These are phyloP conservation scores for Tholera decimalis DNA, from an alignment of 2,888 invertebrate species.

Conservation along the genomic window DNA sequence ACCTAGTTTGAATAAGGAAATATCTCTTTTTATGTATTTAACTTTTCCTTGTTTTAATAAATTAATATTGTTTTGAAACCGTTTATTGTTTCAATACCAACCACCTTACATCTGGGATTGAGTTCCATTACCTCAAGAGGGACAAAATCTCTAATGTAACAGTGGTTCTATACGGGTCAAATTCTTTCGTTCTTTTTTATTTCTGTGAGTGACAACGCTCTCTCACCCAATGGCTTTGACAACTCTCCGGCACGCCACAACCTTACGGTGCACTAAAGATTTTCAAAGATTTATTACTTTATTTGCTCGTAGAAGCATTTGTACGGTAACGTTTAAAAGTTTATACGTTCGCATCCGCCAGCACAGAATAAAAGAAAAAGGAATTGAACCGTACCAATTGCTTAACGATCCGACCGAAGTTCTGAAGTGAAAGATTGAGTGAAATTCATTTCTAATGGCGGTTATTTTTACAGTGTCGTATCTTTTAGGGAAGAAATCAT, in stretches of 20 bases:
- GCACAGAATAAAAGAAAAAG: constrained; percentile 16
- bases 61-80: no score
- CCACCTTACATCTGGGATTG: no score
- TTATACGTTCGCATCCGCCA: constrained; percentile 4
- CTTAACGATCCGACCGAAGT: constrained; percentile 26
- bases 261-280: constrained; percentile 28
- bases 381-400: constrained; percentile 33
- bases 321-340: constrained; percentile 35
- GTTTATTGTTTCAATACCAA: no score
- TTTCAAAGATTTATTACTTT: constrained; percentile 32
- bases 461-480: constrained; percentile 10
- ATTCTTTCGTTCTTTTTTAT: no score
- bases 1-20: no score
- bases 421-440: constrained; percentile 36
- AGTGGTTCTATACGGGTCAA: no score
- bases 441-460: constrained; percentile 43
- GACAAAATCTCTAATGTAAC: no score
- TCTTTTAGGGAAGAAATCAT: not conserved
- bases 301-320: constrained; percentile 28
- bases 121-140: no score
- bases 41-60: no score
- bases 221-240: not conserved
- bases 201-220: not conserved
- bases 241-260: constrained; percentile 6
- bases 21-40: no score